These are phyloP conservation scores for Heliocidaris erythrogramma DNA, from an alignment of 35 echinoderm and acorn worm species.

Conservation along the genomic window DNA sequence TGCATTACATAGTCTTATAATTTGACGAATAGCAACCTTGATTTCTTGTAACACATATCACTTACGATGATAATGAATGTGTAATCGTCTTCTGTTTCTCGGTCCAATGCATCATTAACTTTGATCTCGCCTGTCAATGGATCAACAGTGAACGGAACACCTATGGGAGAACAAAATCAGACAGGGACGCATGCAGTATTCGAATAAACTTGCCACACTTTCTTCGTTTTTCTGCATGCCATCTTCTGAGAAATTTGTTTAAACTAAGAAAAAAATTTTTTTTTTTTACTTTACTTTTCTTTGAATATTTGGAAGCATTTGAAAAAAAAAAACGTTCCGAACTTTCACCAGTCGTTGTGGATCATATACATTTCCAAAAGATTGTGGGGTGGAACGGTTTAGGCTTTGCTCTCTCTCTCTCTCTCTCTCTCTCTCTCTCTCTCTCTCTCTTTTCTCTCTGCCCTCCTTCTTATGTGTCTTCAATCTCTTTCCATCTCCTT, in stretches of 20 bases:
- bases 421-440: too few species aligned
- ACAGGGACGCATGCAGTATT: background rate
- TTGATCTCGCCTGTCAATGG: background rate
- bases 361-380: background rate
- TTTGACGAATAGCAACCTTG: too few species aligned
- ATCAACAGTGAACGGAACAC: background rate
- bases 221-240: too few species aligned
- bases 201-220: background rate
- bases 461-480: too few species aligned
- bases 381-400: background rate
- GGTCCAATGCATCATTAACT: background rate
- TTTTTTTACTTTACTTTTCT: background rate
- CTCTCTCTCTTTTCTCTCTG: too few species aligned
- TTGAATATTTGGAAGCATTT: background rate
- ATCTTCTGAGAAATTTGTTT: background rate
- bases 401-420: too few species aligned
- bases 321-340: background rate
- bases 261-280: background rate
- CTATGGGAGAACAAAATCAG: background rate
- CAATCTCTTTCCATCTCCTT: too few species aligned
- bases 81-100: background rate
- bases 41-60: background rate
- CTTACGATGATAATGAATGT: background rate
- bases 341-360: too few species aligned
- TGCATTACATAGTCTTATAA: too few species aligned